These are phyloP conservation scores for Zhuqinia jingwanae DNA, from an alignment of 2,888 invertebrate genomes.

Conservation along the genomic window DNA sequence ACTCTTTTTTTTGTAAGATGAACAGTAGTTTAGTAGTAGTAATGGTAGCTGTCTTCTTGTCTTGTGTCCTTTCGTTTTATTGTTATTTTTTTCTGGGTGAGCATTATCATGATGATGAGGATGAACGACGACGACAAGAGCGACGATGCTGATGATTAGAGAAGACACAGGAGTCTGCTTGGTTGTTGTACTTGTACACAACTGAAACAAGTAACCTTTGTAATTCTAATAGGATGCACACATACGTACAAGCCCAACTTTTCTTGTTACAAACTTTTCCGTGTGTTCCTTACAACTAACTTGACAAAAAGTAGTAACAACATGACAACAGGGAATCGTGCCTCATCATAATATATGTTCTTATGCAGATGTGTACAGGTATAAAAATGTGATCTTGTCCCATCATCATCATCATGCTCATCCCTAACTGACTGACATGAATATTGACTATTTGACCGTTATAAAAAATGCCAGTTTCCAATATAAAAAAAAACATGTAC, in stretches of 20 bases:
- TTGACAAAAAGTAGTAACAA: neutral
- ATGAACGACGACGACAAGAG: neutral
- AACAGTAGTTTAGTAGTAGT: neutral
- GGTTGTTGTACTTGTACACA: no score
- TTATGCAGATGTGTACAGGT: no score
- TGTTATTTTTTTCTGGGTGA: slow-evolving; percentile 28
- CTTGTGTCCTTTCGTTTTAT: slow-evolving; percentile 19
- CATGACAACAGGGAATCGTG: slow-evolving; percentile 10
- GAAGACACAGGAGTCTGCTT: no score
- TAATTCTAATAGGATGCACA: no score
- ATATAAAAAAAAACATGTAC: neutral
- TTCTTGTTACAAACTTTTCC: neutral
- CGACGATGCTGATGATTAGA: no score
- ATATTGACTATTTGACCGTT: neutral
- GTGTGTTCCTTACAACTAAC: neutral
- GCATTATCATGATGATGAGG: slow-evolving; percentile 5
- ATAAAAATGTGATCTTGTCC: slow-evolving; percentile 3
- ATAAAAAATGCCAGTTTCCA: neutral
- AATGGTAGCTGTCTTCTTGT: no score
- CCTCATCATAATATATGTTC: no score
- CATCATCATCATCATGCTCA: neutral
- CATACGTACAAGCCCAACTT: no score
- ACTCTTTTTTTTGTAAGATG: neutral
- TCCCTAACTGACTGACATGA: slow-evolving; percentile 18
- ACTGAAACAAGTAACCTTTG: no score